Evolutionary conservation across 2,797 vertebrate genomes (phyloP).

Genomic region (Hypotaenidia okinawae): DNA sequence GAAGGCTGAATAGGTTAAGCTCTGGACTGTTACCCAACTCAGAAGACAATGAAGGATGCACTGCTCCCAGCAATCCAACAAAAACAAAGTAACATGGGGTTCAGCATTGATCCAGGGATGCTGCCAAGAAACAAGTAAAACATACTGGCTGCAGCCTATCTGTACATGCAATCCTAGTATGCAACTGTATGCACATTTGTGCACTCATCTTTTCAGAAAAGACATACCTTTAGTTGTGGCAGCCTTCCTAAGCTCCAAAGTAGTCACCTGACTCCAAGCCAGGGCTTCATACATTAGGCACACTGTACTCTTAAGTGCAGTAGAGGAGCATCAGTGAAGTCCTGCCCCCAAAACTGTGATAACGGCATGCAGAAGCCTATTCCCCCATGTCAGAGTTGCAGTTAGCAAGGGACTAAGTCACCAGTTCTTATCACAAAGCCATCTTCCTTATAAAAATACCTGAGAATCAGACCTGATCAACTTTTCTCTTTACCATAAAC

Average conservation of each 20-base stretch:
- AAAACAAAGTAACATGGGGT: neutral
- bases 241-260: neutral
- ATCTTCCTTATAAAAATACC: neutral
- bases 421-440: neutral
- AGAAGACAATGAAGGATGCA: neutral
- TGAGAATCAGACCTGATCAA: neutral
- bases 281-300: neutral
- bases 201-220: neutral
- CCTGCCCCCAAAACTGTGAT: neutral
- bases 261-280: neutral
- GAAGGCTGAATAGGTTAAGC: neutral
- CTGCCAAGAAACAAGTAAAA: neutral
- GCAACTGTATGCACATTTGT: neutral
- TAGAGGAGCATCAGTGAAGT: neutral
- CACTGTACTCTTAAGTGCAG: neutral
- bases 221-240: neutral
- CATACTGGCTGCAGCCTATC: neutral
- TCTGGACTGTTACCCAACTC: neutral
- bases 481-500: neutral
- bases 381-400: neutral
- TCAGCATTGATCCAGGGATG: neutral
- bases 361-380: neutral
- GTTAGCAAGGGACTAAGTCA: neutral
- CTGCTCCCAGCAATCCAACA: neutral
- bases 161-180: neutral